phyloP scores from a whole-genome alignment of 2,797 vertebrate species.

The Sorex maritimensis region DNA sequence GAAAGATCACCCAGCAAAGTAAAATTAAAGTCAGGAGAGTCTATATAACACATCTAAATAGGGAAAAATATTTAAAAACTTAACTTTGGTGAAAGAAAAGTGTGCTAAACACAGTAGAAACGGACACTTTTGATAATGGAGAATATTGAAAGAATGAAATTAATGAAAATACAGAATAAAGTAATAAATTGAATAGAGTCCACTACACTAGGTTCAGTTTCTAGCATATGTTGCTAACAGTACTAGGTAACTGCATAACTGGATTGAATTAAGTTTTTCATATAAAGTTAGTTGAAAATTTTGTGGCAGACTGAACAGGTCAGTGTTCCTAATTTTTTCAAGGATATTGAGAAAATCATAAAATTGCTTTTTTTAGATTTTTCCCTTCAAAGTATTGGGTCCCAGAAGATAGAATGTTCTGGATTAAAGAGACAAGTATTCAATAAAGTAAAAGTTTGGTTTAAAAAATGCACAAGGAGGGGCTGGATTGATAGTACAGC shows the following conservation, averaged over 20 bases:
- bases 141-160: background rate
- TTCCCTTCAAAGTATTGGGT: background rate
- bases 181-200: background rate
- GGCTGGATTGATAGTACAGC: too few relatives aligned
- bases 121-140: background rate
- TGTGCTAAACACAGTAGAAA: background rate
- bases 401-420: background rate
- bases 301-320: background rate
- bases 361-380: background rate
- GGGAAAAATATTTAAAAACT: background rate
- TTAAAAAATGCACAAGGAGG: too few relatives aligned
- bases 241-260: background rate
- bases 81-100: background rate
- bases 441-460: background rate
- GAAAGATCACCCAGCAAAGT: background rate
- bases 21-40: background rate
- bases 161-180: background rate
- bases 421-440: background rate
- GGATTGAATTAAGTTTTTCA: background rate
- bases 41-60: background rate
- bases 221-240: background rate
- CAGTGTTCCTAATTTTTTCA: background rate
- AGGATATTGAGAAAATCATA: background rate
- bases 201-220: background rate
- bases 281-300: background rate